Conservation (phyloP, 1,140 invertebrate genomes). For the Sinella curviseta region DNA sequence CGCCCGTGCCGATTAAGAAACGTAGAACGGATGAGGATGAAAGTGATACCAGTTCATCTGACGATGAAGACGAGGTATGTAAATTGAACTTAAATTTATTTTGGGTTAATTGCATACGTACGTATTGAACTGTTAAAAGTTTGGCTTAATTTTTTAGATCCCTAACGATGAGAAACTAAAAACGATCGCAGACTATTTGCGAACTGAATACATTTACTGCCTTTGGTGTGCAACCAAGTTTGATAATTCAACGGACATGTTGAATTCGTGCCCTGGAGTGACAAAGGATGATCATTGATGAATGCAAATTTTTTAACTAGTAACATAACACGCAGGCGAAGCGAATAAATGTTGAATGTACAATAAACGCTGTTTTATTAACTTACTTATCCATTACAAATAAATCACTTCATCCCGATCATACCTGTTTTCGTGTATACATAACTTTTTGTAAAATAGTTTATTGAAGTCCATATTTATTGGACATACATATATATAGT, state of each 20-base stretch:
- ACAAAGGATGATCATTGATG: conserved; percentile 67
- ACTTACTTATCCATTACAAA: too few species aligned
- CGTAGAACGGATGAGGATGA: conserved; percentile 14
- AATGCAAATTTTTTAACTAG: too few species aligned
- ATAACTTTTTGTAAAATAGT: too few species aligned
- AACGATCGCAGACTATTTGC: conserved; percentile 67
- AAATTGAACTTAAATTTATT: conserved; percentile 26
- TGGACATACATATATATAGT: too few species aligned
- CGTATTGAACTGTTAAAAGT: background rate
- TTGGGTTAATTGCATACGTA: background rate
- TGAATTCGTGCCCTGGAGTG: conserved; percentile 67
- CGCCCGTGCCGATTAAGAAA: background rate
- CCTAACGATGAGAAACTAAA: conserved; percentile 62
- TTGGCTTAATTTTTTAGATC: conserved; percentile 52
- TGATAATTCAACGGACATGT: conserved; percentile 64
- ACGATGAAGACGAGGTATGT: conserved; percentile 9
- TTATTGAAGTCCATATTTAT: too few species aligned
- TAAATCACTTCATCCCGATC: too few species aligned
- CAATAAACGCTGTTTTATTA: too few species aligned
- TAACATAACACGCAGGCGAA: too few species aligned
- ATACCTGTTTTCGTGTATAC: too few species aligned
- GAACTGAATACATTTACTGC: conserved; percentile 71
- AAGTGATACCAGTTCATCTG: conserved; percentile 40
- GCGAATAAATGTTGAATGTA: too few species aligned
- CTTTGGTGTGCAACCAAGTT: conserved; percentile 74